phyloP scores from a whole-genome alignment of 1,140 invertebrate genomes.

The Calephelis virginiensis region DNA sequence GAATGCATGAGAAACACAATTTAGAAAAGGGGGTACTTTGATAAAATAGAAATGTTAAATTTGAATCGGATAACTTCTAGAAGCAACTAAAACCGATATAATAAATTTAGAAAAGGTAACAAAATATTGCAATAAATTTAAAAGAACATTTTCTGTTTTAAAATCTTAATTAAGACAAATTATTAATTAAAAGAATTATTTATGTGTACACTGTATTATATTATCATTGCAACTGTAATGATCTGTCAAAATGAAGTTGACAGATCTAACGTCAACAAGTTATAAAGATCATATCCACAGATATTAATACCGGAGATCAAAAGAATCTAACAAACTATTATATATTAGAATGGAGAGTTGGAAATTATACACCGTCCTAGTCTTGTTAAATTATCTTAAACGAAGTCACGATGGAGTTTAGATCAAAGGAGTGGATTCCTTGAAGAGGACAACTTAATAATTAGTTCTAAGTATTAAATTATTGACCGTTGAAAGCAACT shows the following conservation, averaged over 20 bases:
- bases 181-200: background rate
- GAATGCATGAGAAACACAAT: too few species aligned
- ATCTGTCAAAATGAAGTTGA: conserved; percentile 15
- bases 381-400: conserved; percentile 17
- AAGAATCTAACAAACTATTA: conserved; percentile 15
- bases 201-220: background rate
- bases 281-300: background rate
- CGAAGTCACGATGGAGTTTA: conserved; percentile 10
- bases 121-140: too few species aligned
- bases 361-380: conserved; percentile 12
- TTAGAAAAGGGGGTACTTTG: too few species aligned
- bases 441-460: conserved; percentile 18
- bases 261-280: background rate
- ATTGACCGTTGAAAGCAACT: conserved; percentile 16
- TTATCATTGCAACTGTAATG: background rate
- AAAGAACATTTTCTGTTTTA: background rate
- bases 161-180: background rate
- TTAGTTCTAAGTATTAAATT: conserved; percentile 15
- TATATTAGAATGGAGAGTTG: conserved; percentile 15
- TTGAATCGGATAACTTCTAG: too few species aligned
- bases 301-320: conserved; percentile 8
- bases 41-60: too few species aligned
- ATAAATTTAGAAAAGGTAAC: too few species aligned
- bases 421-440: conserved; percentile 13
- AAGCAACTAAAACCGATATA: too few species aligned